Conservation (phyloP, 2,797 vertebrate species). For the Paedocypris micromegethes region DNA sequence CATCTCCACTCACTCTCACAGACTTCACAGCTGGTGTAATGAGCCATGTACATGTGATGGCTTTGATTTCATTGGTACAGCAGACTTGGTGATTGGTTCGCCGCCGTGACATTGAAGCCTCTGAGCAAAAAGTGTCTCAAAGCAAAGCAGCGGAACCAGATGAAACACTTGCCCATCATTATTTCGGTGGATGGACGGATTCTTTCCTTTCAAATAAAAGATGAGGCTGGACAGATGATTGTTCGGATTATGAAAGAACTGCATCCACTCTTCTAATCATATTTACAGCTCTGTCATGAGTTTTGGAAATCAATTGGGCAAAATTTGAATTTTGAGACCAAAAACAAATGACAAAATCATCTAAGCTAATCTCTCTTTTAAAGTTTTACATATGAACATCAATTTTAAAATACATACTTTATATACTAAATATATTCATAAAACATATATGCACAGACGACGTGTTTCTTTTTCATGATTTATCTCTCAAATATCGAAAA, state of each 20-base stretch:
- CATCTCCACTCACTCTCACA: constrained; percentile 5
- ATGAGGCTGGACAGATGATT: not conserved
- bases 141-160: not conserved
- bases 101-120: not conserved
- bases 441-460: too few relatives aligned
- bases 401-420: too few relatives aligned
- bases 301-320: not conserved
- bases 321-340: too few relatives aligned
- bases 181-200: not conserved
- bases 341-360: too few relatives aligned
- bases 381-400: too few relatives aligned
- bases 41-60: not conserved
- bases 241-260: not conserved
- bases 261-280: constrained; percentile 13
- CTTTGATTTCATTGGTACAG: not conserved
- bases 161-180: constrained; percentile 9
- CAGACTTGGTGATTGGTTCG: not conserved
- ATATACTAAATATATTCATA: too few relatives aligned
- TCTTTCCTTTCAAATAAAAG: constrained; percentile 6
- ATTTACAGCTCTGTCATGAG: constrained; percentile 8
- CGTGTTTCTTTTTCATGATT: too few relatives aligned
- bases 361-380: too few relatives aligned
- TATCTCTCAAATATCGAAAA: too few relatives aligned
- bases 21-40: not conserved
- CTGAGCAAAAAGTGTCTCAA: not conserved